Base-by-base conservation (phyloP, 2,113 vertebrate species). In the Hippocampus comes region DNA sequence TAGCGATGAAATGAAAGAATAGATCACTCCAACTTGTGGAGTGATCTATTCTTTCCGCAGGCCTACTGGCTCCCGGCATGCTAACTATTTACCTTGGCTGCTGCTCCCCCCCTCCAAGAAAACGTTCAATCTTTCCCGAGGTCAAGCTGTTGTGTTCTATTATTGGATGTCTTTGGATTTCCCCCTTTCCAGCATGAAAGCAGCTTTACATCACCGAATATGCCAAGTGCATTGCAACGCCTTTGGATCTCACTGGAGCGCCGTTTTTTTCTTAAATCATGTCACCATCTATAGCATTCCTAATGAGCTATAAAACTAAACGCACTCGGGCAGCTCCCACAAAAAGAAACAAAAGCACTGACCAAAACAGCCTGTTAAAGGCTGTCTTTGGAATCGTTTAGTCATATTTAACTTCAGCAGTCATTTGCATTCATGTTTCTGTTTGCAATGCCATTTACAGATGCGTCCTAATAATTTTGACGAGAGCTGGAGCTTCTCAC, bases 201-300 rank as follows among this genome's bases (percentile, higher is more conserved):
- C 2, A 5, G 42, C n/a, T 75, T 71, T 23, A 51, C 70, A 55
- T 75, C 60, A 61, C 23, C 34, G 56, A 14, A 64, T 20, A 57
- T 75, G 66, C 67, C 23, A 67, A 72, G 78, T 42, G 23, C 27
- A 61, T 63, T 25, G 65, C 61, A 55, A 70, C 61, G 75, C 56
- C 51, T 63, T 63, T 70, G 65, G 73, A 75, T 71, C 23, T 77
- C 46, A 61, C 55, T 74, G 63, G 12, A 67, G 15, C 11, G 76
- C 17, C 74, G 9, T 77, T 61, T 77, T 7, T 56, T 70, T 75
- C 51, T 66, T 67, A 30, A 75, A 79, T 86, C 79, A 73, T 76
- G 63, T 75, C 76, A 59, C 76, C 76, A 86, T 86, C 73, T 84
- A 79, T 75, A 76, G 72, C 67, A 10, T 79, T 72, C 20, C 43